Evolutionary conservation across 2,113 vertebrate genomes (phyloP), one percentile per base, ranked within the genome.

Genomic region (Dendropsophus ebraccatus): DNA sequence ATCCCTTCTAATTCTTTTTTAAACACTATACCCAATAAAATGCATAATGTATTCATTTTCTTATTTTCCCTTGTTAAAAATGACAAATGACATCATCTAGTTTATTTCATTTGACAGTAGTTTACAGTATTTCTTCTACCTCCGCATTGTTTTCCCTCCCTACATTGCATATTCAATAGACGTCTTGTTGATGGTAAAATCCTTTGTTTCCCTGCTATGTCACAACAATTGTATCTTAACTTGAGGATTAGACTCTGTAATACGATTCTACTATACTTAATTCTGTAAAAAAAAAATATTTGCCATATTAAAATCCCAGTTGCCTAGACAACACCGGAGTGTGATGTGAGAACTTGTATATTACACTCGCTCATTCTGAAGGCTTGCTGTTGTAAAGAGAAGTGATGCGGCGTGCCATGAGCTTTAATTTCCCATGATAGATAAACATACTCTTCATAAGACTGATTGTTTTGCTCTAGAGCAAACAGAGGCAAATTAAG

Each of bases 251-350:
- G 77, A 62, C 77, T 72, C 19, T 72, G 78, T 81, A 81, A 86
- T 86, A 81, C 50, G 28, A 86, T 81, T 86, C 69, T 30, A 81
- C 79, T 62, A 80, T 86, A 58, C 84, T 79, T 81, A 86, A 72
- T 81, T 62, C 85, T 74, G 85, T 52, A 58, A 81, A 81, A 86
- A 76, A 86, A 86, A 41, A 41, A 73, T 54, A 54, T 86, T 86
- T 81, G 65, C 67, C 50, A 74, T 81, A 74, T 81, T 74, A 86
- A 72, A 81, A 86, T 49, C 35, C 77, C 70, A 50, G 85, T 86
- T 86, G 69, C 85, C 78, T 70, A 81, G 85, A 70, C 67, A 86
- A 74, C 78, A 25, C 30, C 67, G 21, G 41, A 81, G 77, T 32
- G 77, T 32, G 56, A 79, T 62, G 54, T 54, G 62, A 81, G 67